Conservation (phyloP, 2,113 vertebrate genomes). For the Megaceryle maxima region DNA sequence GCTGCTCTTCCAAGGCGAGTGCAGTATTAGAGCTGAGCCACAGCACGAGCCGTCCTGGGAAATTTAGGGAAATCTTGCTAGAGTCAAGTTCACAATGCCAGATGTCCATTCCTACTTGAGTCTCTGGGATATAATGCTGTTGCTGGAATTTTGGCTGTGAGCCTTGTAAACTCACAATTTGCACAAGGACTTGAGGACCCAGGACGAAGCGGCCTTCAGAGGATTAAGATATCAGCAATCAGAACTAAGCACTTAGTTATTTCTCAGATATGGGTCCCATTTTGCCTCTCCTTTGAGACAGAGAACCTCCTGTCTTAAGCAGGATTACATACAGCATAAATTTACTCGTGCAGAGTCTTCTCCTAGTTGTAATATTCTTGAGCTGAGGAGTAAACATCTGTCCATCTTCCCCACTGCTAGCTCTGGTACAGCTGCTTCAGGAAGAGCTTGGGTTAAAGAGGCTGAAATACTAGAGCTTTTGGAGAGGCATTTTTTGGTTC, state of each 20-base stretch:
- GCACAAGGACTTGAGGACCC: too few species aligned
- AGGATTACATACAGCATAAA: neutral
- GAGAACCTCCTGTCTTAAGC: neutral
- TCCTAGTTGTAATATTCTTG: neutral
- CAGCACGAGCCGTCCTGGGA: neutral
- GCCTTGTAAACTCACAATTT: neutral
- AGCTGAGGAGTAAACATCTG: neutral
- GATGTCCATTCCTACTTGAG: neutral
- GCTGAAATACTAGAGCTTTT: neutral
- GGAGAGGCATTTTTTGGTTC: neutral
- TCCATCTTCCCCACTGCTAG: neutral
- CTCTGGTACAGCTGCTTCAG: neutral
- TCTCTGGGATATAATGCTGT: neutral
- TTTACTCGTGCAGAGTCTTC: rapidly evolving
- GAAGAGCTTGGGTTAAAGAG: neutral
- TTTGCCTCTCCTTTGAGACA: neutral
- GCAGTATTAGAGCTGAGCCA: neutral
- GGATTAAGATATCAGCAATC: neutral
- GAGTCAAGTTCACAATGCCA: neutral
- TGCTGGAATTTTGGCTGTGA: neutral
- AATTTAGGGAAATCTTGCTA: neutral
- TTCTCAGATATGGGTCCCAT: neutral
- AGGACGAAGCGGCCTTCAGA: neutral
- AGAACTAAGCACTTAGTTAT: neutral
- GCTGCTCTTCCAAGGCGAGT: neutral